phyloP scores from a whole-genome alignment of 2,888 invertebrate genomes.

The Diarsia brunnea region DNA sequence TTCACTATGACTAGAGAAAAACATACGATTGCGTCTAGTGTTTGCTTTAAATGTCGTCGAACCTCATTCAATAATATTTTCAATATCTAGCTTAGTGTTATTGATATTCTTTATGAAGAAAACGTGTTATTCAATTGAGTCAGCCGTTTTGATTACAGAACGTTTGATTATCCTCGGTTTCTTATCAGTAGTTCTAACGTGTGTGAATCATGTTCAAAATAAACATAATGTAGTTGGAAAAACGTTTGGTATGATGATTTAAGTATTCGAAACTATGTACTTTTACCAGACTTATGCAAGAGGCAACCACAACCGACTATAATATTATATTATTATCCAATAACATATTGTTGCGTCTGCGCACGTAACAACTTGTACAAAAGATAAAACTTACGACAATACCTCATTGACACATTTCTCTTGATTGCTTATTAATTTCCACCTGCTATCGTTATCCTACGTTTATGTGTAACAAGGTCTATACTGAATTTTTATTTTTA shows the following conservation, averaged over 20 bases:
- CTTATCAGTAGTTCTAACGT: slow-evolving; percentile 25
- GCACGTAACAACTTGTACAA: slow-evolving; percentile 31
- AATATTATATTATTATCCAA: neutral
- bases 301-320: neutral
- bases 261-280: neutral
- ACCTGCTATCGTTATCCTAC: neutral
- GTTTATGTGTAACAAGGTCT: neutral
- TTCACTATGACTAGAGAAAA: slow-evolving; percentile 23
- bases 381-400: slow-evolving; percentile 27
- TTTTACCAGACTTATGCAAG: slow-evolving; percentile 3
- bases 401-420: slow-evolving; percentile 48
- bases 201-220: slow-evolving; percentile 2
- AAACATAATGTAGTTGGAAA: neutral
- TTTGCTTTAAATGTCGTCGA: slow-evolving; percentile 9
- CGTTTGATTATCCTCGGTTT: neutral
- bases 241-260: too few species aligned
- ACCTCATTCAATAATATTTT: slow-evolving; percentile 53
- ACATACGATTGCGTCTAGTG: slow-evolving; percentile 13
- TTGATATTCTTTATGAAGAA: slow-evolving; percentile 17
- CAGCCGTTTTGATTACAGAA: slow-evolving; percentile 19
- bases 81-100: slow-evolving; percentile 1
- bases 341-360: slow-evolving; percentile 6
- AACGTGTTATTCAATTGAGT: slow-evolving; percentile 24
- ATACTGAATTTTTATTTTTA: neutral
- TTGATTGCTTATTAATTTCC: slow-evolving; percentile 18